A percentile compares a stretch with the other conserved stretches of the same genome.
These are phyloP conservation scores for Porites rus DNA, from an alignment of 92 coral and sea anemone species.

Conservation along the genomic window DNA sequence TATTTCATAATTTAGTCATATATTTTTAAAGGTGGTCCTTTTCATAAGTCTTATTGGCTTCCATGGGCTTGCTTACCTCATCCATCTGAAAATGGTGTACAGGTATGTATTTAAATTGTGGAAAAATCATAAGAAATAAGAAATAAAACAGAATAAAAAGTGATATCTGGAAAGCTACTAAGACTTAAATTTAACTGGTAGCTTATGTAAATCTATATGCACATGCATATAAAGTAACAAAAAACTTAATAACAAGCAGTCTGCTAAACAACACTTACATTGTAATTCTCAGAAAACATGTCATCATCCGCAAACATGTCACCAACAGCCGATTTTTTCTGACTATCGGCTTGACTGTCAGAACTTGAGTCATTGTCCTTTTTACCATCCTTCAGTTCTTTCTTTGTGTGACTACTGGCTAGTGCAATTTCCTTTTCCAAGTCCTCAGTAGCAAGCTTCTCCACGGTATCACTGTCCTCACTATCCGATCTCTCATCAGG, in stretches of 20 bases:
- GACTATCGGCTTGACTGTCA: slow-evolving; percentile 24
- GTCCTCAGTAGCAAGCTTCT: slow-evolving; percentile 80
- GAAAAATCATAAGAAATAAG: too few species aligned
- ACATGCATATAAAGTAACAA: not conserved
- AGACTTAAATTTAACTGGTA: too few species aligned
- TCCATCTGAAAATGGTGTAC: too few species aligned
- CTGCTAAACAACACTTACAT: slow-evolving; percentile 58
- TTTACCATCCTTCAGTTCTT: slow-evolving; percentile 31
- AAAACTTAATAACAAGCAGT: not conserved
- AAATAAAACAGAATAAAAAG: too few species aligned
- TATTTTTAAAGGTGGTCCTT: too few species aligned
- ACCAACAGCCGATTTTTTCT: slow-evolving; percentile 51
- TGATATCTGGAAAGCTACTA: too few species aligned
- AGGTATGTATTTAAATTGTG: too few species aligned
- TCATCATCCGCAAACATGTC: slow-evolving; percentile 96
- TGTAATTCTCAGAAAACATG: slow-evolving; percentile 90
- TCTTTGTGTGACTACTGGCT: slow-evolving; percentile 19
- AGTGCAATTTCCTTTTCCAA: slow-evolving; percentile 77
- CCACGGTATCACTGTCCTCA: slow-evolving; percentile 81
- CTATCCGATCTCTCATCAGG: slow-evolving; percentile 74
- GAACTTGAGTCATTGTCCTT: slow-evolving; percentile 24
- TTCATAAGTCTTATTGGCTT: too few species aligned
- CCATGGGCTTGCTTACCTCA: too few species aligned
- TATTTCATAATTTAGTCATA: too few species aligned
- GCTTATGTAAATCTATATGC: not conserved